These are phyloP conservation scores for Sebastes paucispinis DNA, from an alignment of 2,797 vertebrate genomes.

Conservation along the genomic window DNA sequence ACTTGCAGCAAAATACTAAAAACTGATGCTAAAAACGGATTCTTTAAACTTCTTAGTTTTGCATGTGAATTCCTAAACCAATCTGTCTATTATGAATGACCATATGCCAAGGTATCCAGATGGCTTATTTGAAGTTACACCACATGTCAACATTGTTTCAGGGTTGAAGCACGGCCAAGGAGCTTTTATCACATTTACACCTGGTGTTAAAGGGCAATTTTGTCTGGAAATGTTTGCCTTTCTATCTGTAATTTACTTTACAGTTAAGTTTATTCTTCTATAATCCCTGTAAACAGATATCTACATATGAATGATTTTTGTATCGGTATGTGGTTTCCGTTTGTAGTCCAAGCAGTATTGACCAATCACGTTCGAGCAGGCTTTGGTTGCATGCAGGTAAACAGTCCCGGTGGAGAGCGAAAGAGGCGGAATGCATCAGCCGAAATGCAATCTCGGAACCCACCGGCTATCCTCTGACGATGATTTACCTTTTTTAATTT, in stretches of 20 bases:
- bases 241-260: not conserved
- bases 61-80: not conserved
- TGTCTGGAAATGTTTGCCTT: not conserved
- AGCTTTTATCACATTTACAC: not conserved
- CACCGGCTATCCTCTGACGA: too few relatives aligned
- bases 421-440: not conserved
- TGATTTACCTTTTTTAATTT: too few relatives aligned
- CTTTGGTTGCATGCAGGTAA: not conserved
- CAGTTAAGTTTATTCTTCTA: not conserved
- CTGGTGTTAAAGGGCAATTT: not conserved
- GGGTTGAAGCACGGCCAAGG: not conserved
- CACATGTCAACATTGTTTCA: not conserved
- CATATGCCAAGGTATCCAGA: too few relatives aligned
- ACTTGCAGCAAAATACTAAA: not conserved
- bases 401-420: not conserved
- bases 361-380: not conserved
- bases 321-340: not conserved
- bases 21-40: not conserved
- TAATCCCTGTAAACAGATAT: not conserved
- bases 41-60: not conserved
- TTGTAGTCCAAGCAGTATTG: not conserved
- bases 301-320: not conserved
- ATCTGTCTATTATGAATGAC: too few relatives aligned
- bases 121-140: too few relatives aligned
- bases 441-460: not conserved